These are phyloP conservation scores for Acanthiza pusilla DNA, from an alignment of 2,797 vertebrate genomes.

Conservation along the genomic window DNA sequence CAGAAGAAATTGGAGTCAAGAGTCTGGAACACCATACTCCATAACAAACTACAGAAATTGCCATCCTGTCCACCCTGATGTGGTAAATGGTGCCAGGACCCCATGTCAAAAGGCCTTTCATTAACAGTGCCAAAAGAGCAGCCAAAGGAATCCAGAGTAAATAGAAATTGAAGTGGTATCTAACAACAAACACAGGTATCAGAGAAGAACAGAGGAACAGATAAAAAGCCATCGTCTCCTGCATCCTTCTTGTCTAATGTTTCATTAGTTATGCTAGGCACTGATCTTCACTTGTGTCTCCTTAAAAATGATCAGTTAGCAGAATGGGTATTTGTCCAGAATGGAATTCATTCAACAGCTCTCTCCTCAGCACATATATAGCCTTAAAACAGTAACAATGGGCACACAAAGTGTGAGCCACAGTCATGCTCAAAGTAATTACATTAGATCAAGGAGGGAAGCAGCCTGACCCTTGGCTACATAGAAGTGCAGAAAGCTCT, in stretches of 20 bases:
- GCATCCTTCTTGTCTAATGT: not conserved
- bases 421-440: not conserved
- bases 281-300: not conserved
- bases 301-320: not conserved
- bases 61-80: not conserved
- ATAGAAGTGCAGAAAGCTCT: not conserved
- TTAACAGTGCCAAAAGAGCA: not conserved
- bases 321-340: not conserved
- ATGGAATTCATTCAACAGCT: not conserved
- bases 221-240: not conserved
- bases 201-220: not conserved
- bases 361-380: not conserved
- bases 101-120: not conserved
- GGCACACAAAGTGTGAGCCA: not conserved
- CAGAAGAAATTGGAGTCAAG: not conserved
- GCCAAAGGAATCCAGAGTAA: not conserved
- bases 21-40: not conserved
- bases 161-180: not conserved
- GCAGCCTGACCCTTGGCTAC: not conserved
- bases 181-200: not conserved
- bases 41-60: not conserved
- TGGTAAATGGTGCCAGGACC: not conserved
- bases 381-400: not conserved
- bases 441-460: not conserved
- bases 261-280: not conserved